Conservation (phyloP, 2,797 vertebrate genomes). For the Pseudochaenichthys georgianus region DNA sequence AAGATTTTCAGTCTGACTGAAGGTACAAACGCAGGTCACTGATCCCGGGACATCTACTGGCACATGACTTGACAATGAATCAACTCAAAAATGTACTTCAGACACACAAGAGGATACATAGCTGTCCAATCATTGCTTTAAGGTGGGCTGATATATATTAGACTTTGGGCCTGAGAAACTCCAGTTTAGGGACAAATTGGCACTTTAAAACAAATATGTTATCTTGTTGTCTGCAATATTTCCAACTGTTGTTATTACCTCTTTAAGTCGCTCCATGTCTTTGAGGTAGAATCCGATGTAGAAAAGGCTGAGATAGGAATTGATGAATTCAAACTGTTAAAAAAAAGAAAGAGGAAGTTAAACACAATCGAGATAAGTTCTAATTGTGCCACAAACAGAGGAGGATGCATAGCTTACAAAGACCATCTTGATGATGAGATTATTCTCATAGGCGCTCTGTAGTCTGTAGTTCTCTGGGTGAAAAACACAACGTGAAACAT, state of each 20-base stretch:
- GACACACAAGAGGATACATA: not conserved
- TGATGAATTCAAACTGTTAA: conserved; percentile 93
- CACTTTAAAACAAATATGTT: not conserved
- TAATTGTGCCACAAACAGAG: not conserved
- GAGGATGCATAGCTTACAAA: conserved; percentile 84
- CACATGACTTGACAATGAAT: too few relatives aligned
- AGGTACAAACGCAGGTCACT: not conserved
- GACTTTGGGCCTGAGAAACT: not conserved
- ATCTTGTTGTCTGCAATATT: not conserved
- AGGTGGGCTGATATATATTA: too few relatives aligned
- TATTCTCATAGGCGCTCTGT: conserved; percentile 95
- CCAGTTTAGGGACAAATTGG: not conserved
- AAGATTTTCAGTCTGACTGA: conserved; percentile 1
- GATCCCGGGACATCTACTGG: not conserved
- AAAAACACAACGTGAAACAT: conserved; percentile 26
- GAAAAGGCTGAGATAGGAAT: conserved; percentile 95
- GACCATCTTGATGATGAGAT: conserved; percentile 96
- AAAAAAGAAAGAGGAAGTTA: conserved; percentile 31
- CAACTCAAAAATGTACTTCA: too few relatives aligned
- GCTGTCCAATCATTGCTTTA: not conserved
- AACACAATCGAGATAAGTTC: not conserved
- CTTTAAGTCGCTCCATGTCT: conserved; percentile 96
- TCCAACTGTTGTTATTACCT: conserved; percentile 79
- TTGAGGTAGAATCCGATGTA: conserved; percentile 99
- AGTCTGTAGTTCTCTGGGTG: conserved; percentile 92